phyloP scores from a whole-genome alignment of 2,113 vertebrate genomes.

The Mellivora capensis region DNA sequence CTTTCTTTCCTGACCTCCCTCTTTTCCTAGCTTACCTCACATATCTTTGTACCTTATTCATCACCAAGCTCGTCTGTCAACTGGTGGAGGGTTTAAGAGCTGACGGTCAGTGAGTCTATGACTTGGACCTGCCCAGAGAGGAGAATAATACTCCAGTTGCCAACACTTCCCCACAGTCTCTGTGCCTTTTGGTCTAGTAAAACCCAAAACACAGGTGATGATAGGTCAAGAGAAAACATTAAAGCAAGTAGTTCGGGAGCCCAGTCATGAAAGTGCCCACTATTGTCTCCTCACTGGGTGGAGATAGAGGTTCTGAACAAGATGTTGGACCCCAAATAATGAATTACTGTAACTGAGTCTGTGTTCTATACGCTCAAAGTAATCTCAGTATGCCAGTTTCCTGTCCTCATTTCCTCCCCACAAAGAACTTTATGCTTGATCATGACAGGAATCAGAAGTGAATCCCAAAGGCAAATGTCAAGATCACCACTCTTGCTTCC shows the following conservation, averaged over 20 bases:
- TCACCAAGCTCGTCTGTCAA: not conserved
- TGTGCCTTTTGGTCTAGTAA: not conserved
- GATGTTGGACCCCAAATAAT: not conserved
- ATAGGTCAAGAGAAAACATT: not conserved
- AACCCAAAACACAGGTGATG: not conserved
- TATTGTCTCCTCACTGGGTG: not conserved
- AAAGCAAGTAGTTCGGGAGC: not conserved
- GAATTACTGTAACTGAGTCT: not conserved
- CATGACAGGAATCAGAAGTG: not conserved
- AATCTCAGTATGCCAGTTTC: not conserved
- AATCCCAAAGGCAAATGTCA: not conserved
- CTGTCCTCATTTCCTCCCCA: not conserved
- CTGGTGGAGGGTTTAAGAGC: not conserved
- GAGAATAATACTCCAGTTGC: not conserved
- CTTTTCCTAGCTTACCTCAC: not conserved
- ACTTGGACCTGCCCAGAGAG: not conserved
- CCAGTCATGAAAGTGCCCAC: not conserved
- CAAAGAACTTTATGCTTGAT: not conserved
- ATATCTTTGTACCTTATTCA: not conserved
- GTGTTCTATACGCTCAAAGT: not conserved
- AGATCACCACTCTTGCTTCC: not conserved
- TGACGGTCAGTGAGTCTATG: not conserved
- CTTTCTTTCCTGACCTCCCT: not conserved
- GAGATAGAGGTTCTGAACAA: not conserved
- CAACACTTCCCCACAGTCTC: not conserved